Conservation (phyloP, 2,797 vertebrate species). For the Pangasius mekongensis region DNA sequence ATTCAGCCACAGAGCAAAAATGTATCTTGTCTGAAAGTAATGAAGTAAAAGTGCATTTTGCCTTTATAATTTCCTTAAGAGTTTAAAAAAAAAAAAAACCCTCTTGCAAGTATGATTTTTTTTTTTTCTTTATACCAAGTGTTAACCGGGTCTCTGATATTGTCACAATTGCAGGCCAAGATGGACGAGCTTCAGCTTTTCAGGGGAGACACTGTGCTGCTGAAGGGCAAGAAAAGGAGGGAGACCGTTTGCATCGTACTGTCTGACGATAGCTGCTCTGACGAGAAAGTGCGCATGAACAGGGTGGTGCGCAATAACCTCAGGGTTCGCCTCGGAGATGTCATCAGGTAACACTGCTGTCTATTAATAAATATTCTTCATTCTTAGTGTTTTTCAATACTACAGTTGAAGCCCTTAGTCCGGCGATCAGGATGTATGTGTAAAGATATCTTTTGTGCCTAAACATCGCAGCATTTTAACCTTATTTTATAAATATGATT, state of each 20-base stretch:
- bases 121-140: not conserved
- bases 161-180: constrained; percentile 80
- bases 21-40: not conserved
- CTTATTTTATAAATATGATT: not conserved
- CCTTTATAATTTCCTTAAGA: no score
- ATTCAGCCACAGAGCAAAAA: not conserved
- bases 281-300: constrained; percentile 99
- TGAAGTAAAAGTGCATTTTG: not conserved
- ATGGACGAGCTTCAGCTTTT: constrained; percentile 99
- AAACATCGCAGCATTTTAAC: not conserved
- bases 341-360: constrained; percentile 84
- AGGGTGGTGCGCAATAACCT: constrained; percentile 98
- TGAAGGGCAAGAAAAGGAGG: constrained; percentile 97
- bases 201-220: constrained; percentile 96
- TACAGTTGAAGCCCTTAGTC: not conserved
- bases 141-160: not conserved
- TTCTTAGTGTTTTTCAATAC: not conserved
- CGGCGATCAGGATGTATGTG: not conserved
- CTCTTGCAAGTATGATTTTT: not conserved
- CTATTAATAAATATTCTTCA: not conserved
- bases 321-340: constrained; percentile 93
- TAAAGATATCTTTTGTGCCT: not conserved
- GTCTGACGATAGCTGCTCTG: constrained; percentile 96
- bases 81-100: no score
- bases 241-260: constrained; percentile 98